Percentiles rank a stretch among this genome's conserved stretches.
phyloP scores from a whole-genome alignment of 2,113 vertebrate species.

The Hirundichthys speculiger region DNA sequence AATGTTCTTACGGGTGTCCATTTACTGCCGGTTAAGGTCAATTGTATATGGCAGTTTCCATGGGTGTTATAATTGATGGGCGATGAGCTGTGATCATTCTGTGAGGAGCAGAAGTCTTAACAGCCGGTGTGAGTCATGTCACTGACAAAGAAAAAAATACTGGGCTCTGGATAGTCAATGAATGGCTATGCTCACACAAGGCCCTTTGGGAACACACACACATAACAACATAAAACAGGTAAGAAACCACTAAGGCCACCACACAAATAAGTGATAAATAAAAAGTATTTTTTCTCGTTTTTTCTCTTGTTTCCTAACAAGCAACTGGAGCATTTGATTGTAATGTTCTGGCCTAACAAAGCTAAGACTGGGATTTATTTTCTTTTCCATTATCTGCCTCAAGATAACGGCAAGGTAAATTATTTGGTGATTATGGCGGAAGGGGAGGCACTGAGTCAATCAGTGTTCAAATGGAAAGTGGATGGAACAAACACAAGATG shows the following conservation, averaged over 20 bases:
- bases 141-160: slow-evolving; percentile 50
- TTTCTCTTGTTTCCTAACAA: slow-evolving; percentile 19
- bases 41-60: too few relatives aligned
- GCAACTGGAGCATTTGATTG: slow-evolving; percentile 42
- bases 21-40: too few relatives aligned
- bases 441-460: slow-evolving; percentile 57
- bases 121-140: slow-evolving; percentile 7
- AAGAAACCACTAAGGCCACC: slow-evolving; percentile 30
- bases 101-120: slow-evolving; percentile 22
- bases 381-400: slow-evolving; percentile 61
- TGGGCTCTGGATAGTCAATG: slow-evolving; percentile 40
- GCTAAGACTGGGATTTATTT: slow-evolving; percentile 54
- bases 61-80: background rate
- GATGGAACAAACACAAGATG: slow-evolving; percentile 65
- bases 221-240: slow-evolving; percentile 6
- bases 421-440: slow-evolving; percentile 60
- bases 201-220: slow-evolving; percentile 25
- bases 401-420: slow-evolving; percentile 63
- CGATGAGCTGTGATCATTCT: slow-evolving; percentile 38
- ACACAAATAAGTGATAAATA: background rate
- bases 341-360: slow-evolving; percentile 46
- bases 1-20: too few relatives aligned
- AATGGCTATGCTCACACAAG: slow-evolving; percentile 2
- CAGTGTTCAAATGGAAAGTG: slow-evolving; percentile 55
- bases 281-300: slow-evolving; percentile 13